Base-by-base conservation (phyloP, 1,140 invertebrate genomes). In the Macrobrachium nipponense region DNA sequence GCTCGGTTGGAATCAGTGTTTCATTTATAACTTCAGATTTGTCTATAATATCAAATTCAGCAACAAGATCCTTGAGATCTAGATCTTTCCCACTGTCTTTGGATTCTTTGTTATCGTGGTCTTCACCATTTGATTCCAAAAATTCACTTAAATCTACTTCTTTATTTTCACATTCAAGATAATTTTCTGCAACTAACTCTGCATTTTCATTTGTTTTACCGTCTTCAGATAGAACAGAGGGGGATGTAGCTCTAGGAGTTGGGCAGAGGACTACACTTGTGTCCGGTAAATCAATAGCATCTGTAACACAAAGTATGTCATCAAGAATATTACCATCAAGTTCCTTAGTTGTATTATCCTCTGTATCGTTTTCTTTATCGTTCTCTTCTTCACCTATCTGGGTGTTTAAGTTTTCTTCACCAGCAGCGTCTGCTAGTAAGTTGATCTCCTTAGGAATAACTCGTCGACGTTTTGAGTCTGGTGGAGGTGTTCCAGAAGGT, bases 401-500 rank as follows among this genome's bases (percentile, higher is more conserved):
- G 15, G 78, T 62, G 23, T 70, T 66, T 78, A 18, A 59, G 5
- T 70, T 68, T 82, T 66, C 27, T n/a, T 70, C 36, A 51, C 83
- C 76, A 64, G 36, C 82, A 68, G 82, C 88, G 58, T 87, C 82
- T 17, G 72, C 81, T 23, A 89, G 80, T 60, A 87, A 77, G 64
- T 84, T 80, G 51, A 84, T 44, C 59, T 87, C 77, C 62, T 82
- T 80, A 43, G 27, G 78, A 27, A 89, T 44, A 27, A 85, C 72
- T 75, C 77, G 14, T 0, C 68, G 75, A 20, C 64, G 60, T n/a
- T 82, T 79, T 14, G 87, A 75, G 90, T 96, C 95, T 20, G 96
- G 91, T 77, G 96, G 92, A 90, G 94, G 95, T 90, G 94, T 95
- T 87, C 92, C 91, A 78, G 92, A 89, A 27, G 89, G 72, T 72